A percentile compares a stretch with the other conserved stretches of the same genome.
Evolutionary conservation across 2,888 invertebrate genomes (phyloP).

Genomic region (Eumacrocentrus americanus): DNA sequence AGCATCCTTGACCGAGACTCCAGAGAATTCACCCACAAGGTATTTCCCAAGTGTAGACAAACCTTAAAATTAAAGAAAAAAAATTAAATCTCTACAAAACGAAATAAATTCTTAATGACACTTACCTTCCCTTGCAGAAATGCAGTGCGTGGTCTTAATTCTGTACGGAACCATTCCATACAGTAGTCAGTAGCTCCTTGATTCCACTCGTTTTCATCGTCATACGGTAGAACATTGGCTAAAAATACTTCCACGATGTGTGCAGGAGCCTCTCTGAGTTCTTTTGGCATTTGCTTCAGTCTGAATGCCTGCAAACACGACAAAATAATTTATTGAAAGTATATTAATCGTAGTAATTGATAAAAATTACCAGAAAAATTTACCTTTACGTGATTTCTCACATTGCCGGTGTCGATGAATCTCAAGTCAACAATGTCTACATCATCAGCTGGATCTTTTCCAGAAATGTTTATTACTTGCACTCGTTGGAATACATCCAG

Average conservation of each 20-base stretch:
- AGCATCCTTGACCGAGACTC: conserved; percentile 66
- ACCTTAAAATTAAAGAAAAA: conserved; percentile 56
- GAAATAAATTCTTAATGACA: not conserved
- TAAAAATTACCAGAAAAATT: conserved; percentile 12
- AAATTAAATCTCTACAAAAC: conserved; percentile 19
- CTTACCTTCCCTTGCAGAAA: conserved; percentile 22
- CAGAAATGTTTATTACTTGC: conserved; percentile 63
- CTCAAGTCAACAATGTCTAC: conserved; percentile 61
- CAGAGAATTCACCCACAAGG: conserved; percentile 71
- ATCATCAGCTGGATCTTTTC: conserved; percentile 44
- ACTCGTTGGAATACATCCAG: conserved; percentile 65
- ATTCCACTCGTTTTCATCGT: conserved; percentile 66
- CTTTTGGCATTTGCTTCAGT: conserved; percentile 60
- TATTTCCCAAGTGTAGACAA: conserved; percentile 66
- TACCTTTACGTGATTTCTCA: conserved; percentile 30
- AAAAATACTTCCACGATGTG: conserved; percentile 65
- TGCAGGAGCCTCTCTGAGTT: conserved; percentile 55
- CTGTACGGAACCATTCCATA: conserved; percentile 55
- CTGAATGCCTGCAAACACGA: conserved; percentile 42
- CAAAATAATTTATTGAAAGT: conserved; percentile 18
- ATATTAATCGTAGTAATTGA: conserved; percentile 1
- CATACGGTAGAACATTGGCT: conserved; percentile 64
- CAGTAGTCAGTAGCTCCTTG: conserved; percentile 57
- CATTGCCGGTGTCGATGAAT: conserved; percentile 68
- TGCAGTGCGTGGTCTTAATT: conserved; percentile 27